Conservation (phyloP, 1,140 invertebrate species). For the Pachyrhynchus sulphureomaculatus region DNA sequence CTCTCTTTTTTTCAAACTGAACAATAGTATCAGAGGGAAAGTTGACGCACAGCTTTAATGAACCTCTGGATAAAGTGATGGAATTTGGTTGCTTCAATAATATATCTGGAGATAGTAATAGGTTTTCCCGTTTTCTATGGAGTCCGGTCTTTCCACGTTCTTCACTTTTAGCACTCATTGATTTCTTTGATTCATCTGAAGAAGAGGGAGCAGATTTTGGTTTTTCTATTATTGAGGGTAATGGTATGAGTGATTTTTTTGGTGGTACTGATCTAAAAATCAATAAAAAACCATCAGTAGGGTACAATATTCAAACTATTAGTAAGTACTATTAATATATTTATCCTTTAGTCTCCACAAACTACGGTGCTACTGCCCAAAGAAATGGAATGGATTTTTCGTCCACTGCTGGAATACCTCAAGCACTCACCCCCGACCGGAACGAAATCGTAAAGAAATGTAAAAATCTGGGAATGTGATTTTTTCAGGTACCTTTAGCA, state of each 20-base stretch:
- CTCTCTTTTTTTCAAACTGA: constrained; percentile 39
- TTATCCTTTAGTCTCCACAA: too few species aligned
- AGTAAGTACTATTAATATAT: background rate
- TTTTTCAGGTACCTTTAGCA: too few species aligned
- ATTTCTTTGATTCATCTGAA: background rate
- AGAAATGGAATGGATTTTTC: too few species aligned
- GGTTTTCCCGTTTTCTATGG: constrained; percentile 3
- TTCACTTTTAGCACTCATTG: background rate
- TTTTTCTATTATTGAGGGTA: constrained; percentile 11
- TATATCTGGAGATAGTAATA: background rate
- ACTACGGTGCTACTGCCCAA: too few species aligned
- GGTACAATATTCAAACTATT: too few species aligned
- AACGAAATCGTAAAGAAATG: too few species aligned
- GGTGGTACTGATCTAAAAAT: constrained; percentile 20
- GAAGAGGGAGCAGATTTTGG: background rate
- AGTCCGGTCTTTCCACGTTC: background rate
- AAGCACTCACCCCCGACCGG: too few species aligned
- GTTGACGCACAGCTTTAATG: constrained; percentile 47
- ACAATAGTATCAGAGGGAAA: constrained; percentile 48
- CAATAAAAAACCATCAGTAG: too few species aligned
- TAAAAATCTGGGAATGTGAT: too few species aligned
- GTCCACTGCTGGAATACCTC: too few species aligned
- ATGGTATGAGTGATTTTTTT: constrained; percentile 12
- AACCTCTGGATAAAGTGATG: constrained; percentile 44
- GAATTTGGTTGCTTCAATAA: constrained; percentile 33